A percentile compares a stretch with the other conserved stretches of the same genome.
Conservation (phyloP, 2,888 invertebrate species). For the Phragmatobia fuliginosa region DNA sequence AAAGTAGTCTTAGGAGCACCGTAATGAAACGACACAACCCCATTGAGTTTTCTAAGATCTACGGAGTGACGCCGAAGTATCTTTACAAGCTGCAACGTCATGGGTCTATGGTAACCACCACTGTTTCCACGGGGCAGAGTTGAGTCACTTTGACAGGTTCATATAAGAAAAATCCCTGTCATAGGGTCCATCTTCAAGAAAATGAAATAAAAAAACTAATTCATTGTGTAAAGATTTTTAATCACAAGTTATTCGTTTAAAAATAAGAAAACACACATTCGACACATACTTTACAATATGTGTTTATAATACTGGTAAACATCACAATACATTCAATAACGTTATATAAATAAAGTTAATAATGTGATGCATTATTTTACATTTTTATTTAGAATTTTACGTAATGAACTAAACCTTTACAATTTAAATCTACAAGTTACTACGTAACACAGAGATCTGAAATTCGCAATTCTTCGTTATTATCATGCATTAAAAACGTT, state of each 20-base stretch:
- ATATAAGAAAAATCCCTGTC: no score
- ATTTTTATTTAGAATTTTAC: slow-evolving; percentile 5
- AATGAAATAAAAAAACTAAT: neutral
- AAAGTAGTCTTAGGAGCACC: no score
- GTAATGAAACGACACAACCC: no score
- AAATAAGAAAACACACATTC: slow-evolving; percentile 29
- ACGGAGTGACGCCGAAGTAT: no score
- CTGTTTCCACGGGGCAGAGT: no score
- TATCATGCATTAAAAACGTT: neutral
- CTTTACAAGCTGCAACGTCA: no score
- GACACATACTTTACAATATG: slow-evolving; percentile 34
- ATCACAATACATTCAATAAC: slow-evolving; percentile 40
- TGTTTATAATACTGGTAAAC: slow-evolving; percentile 54
- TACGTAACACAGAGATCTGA: neutral
- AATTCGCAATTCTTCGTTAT: neutral
- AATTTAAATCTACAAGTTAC: slow-evolving; percentile 7
- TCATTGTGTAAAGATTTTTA: slow-evolving; percentile 24
- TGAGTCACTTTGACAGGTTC: no score
- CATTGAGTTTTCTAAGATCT: no score
- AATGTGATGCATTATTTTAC: slow-evolving; percentile 29
- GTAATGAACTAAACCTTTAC: neutral
- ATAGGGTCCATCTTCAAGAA: no score
- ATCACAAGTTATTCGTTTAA: slow-evolving; percentile 23
- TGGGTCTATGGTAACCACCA: no score
- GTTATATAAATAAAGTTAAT: slow-evolving; percentile 17